Conservation (phyloP, 2,113 vertebrate genomes). For the Scatophagus argus region DNA sequence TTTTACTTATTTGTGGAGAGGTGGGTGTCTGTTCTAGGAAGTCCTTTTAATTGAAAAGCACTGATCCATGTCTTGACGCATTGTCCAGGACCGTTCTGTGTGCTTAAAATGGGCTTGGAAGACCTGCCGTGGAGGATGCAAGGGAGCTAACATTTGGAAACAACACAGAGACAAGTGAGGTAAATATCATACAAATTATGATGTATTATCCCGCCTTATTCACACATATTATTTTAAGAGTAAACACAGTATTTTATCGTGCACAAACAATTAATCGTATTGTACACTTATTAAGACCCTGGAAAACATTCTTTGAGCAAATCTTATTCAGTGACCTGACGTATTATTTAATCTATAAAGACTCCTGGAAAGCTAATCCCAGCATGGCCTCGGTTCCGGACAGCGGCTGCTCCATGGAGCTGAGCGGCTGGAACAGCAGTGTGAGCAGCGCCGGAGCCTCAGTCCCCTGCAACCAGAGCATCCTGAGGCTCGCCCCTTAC, state of each 20-base stretch:
- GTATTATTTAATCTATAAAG: conserved; percentile 30
- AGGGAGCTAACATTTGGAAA: conserved; percentile 59
- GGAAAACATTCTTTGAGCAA: neutral
- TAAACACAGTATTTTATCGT: neutral
- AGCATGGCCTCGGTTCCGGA: conserved; percentile 73
- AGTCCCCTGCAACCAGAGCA: conserved; percentile 81
- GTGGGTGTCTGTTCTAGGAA: neutral
- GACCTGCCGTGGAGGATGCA: conserved; percentile 66
- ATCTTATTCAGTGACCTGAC: conserved; percentile 10
- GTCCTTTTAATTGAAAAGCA: conserved; percentile 47
- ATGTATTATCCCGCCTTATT: neutral
- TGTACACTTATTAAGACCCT: neutral
- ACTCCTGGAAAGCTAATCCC: conserved; percentile 27
- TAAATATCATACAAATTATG: conserved; percentile 42
- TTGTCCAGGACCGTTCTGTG: conserved; percentile 45
- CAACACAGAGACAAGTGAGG: conserved; percentile 50
- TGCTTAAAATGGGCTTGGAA: conserved; percentile 75
- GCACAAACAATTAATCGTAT: neutral
- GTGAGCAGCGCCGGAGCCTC: conserved; percentile 60
- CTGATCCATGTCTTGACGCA: conserved; percentile 65
- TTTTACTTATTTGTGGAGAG: too few species aligned
- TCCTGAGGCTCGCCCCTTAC: conserved; percentile 78
- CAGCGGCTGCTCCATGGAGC: conserved; percentile 75
- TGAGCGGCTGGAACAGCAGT: conserved; percentile 76
- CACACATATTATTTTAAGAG: neutral